A percentile compares a stretch with the other conserved stretches of the same genome.
phyloP scores from a whole-genome alignment of 2,888 invertebrate genomes.

The Dusona sp. region DNA sequence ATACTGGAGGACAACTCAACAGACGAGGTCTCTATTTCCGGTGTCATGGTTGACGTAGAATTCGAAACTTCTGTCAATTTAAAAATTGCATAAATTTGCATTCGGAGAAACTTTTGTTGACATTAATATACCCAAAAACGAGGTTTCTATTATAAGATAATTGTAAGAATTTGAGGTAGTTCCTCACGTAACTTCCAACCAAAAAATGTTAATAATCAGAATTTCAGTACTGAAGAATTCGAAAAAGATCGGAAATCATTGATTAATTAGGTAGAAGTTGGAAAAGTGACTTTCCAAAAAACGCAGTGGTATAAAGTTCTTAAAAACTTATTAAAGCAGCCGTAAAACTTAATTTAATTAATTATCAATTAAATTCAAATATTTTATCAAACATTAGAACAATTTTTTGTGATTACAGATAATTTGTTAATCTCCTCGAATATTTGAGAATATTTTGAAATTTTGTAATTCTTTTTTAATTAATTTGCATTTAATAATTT shows the following conservation, averaged over 20 bases:
- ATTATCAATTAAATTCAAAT: too few species aligned
- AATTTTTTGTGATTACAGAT: too few species aligned
- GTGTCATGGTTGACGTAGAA: constrained; percentile 46
- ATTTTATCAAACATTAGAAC: too few species aligned
- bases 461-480: too few species aligned
- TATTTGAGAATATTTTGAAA: too few species aligned
- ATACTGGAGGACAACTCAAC: constrained; percentile 28
- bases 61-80: constrained; percentile 67
- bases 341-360: too few species aligned
- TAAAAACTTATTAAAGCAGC: too few species aligned
- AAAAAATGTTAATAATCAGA: neutral
- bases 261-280: neutral
- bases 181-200: neutral
- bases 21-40: constrained; percentile 61
- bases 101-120: neutral
- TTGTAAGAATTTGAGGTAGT: neutral
- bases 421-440: too few species aligned
- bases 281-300: neutral
- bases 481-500: too few species aligned
- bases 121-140: neutral
- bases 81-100: constrained; percentile 30
- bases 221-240: neutral
- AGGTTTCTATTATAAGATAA: neutral
- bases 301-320: too few species aligned
- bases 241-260: neutral